A percentile compares a stretch with the other conserved stretches of the same genome.
phyloP scores from a whole-genome alignment of 2,888 invertebrate genomes.

The Drosophila phalerata region DNA sequence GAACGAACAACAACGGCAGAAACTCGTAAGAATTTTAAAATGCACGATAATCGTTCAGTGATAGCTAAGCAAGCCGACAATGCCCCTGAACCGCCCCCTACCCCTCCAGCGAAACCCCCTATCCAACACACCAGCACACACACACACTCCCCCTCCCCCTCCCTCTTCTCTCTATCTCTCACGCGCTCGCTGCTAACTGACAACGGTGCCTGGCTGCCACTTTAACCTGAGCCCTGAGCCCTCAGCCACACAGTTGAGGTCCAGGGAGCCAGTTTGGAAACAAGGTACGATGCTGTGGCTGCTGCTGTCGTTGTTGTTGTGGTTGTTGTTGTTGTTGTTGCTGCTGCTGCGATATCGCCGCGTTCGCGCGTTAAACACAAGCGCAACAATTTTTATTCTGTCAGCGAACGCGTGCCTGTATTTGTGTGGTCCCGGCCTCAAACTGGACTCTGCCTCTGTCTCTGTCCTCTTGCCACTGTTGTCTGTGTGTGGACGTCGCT shows the following conservation, averaged over 20 bases:
- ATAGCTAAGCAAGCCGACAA: slow-evolving; percentile 80
- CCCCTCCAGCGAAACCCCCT: not conserved
- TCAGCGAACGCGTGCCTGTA: slow-evolving; percentile 86
- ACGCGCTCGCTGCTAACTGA: slow-evolving; percentile 56
- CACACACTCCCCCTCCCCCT: not conserved
- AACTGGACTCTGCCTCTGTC: slow-evolving; percentile 66
- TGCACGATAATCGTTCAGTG: slow-evolving; percentile 85
- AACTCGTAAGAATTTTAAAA: slow-evolving; percentile 85
- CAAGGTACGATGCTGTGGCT: slow-evolving; percentile 65
- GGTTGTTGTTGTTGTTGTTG: slow-evolving; percentile 32
- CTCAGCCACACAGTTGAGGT: slow-evolving; percentile 37
- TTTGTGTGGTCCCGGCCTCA: slow-evolving; percentile 85
- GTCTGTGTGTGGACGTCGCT: slow-evolving; percentile 29
- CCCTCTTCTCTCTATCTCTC: slow-evolving; percentile 1
- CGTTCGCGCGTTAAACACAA: slow-evolving; percentile 85
- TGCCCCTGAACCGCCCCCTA: slow-evolving; percentile 41
- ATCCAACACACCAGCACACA: slow-evolving; percentile 2
- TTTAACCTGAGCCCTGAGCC: slow-evolving; percentile 69
- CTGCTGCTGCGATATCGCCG: slow-evolving; percentile 81
- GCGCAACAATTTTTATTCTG: slow-evolving; percentile 86
- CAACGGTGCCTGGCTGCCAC: slow-evolving; percentile 72
- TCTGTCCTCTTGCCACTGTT: slow-evolving; percentile 11
- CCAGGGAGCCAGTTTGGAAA: slow-evolving; percentile 78
- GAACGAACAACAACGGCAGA: slow-evolving; percentile 66
- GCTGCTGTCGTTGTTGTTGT: slow-evolving; percentile 29